These are phyloP conservation scores for Osedax fenrisi DNA, from an alignment of 2,888 invertebrate genomes.

Conservation along the genomic window DNA sequence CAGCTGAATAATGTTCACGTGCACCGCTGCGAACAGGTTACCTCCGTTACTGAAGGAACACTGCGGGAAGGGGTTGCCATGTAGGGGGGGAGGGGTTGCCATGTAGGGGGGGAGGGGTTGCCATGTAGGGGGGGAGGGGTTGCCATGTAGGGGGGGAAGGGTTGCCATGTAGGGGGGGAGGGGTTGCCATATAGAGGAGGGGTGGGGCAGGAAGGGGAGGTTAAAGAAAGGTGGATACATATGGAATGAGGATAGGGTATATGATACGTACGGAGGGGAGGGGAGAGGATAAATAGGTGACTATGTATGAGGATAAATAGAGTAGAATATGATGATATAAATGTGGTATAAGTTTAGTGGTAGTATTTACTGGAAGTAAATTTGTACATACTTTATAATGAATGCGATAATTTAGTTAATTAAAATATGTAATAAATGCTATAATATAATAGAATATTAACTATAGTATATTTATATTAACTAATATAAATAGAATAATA, in stretches of 20 bases:
- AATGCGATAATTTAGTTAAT: no score
- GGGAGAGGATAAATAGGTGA: no score
- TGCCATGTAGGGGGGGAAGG: background rate
- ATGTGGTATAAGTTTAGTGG: no score
- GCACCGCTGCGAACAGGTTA: conserved; percentile 77
- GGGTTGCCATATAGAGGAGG: background rate
- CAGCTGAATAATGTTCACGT: conserved; percentile 72
- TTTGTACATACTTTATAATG: no score
- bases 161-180: background rate
- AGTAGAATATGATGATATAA: no score
- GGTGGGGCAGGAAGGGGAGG: background rate
- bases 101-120: background rate
- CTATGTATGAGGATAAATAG: no score
- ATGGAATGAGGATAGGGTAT: background rate
- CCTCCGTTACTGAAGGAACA: conserved; percentile 73
- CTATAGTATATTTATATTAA: no score
- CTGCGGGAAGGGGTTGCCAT: conserved; percentile 35
- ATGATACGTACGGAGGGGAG: no score
- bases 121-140: background rate
- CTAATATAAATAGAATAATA: no score
- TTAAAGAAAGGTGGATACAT: background rate
- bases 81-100: background rate
- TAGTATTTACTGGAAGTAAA: no score
- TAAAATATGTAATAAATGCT: no score
- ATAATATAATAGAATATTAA: no score